Base-by-base conservation (phyloP, 2,888 invertebrate genomes). In the Cyclophora albipunctata region DNA sequence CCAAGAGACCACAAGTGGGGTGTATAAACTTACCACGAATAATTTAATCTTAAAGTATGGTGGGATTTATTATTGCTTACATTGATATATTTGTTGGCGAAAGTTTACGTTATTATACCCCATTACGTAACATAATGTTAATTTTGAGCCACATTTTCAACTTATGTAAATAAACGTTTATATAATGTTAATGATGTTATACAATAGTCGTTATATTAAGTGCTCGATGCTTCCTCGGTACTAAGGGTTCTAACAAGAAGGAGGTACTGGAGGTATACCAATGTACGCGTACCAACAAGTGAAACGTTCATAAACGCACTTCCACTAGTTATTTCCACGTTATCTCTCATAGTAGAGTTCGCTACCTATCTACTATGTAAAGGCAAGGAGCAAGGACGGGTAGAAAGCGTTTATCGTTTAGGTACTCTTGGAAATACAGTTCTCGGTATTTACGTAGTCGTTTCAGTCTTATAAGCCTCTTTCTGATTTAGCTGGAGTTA, bases 361-460 rank as follows among this genome's bases (percentile, higher is more conserved):
- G 76, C 78, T 78, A 84, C 78, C 80, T 85, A 84, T 77, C 82
- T 84, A 84, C 79, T 80, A 78, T 79, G 85, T 83, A 83, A 85
- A 86, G 86, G 86, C 87, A 84, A 86, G 85, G 84, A 84, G 83
- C 78, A 81, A 87, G 87, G 87, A 87, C 87, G 87, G 87, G 87
- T 84, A 81, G 79, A 84, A 85, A 87, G 86, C 85, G 80, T 82
- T 80, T 81, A 75, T 81, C 73, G 77, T 83, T 78, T 78, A 67
- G 60, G 63, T 70, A 79, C 80, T 75, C 80, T 77, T 78, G 83
- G 78, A 81, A 81, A 80, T 78, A 79, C 75, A 81, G 78, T 80
- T 85, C 78, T 77, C 74, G 80, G 79, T 77, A 76, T 71, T 82
- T 85, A 84, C 84, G 82, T 85, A 82, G 74, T 82, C 73, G 37